Conservation (phyloP, 1,140 invertebrate species). For the Drosophila baimaii region DNA sequence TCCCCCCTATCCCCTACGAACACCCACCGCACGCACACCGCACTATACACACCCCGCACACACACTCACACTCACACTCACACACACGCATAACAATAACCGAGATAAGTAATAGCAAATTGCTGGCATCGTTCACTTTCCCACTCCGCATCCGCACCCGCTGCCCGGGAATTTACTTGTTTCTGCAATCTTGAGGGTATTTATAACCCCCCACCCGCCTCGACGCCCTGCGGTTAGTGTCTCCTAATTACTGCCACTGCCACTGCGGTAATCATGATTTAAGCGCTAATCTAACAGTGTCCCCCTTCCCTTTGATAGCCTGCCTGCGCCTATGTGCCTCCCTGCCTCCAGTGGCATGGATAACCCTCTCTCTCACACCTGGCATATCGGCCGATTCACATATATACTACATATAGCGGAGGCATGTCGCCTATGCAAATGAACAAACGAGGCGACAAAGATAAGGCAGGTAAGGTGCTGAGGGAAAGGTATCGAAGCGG, state of each 20-base stretch:
- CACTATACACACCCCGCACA: conserved; percentile 27
- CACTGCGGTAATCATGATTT: conserved; percentile 72
- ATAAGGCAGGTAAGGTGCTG: conserved; percentile 1
- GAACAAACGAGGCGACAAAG: conserved; percentile 7
- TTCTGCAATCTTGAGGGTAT: conserved; percentile 61
- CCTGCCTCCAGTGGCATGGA: background rate
- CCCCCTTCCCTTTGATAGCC: conserved; percentile 1
- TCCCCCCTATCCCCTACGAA: conserved; percentile 15
- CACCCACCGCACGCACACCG: conserved; percentile 4
- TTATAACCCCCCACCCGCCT: conserved; percentile 39
- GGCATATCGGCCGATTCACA: conserved; percentile 1
- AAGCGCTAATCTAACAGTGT: conserved; percentile 68
- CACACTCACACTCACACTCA: background rate
- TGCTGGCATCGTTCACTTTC: conserved; percentile 59
- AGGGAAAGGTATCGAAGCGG: background rate
- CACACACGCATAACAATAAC: conserved; percentile 60
- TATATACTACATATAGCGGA: background rate
- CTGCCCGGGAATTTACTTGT: no score
- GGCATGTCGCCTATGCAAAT: conserved; percentile 22
- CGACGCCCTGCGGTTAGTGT: conserved; percentile 34
- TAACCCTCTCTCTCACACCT: conserved; percentile 6
- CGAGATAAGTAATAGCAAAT: conserved; percentile 77
- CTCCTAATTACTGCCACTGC: conserved; percentile 69
- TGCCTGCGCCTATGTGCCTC: background rate
- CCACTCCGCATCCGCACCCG: background rate